Conservation (phyloP, 2,888 invertebrate species). For the Oasisia sp. region DNA sequence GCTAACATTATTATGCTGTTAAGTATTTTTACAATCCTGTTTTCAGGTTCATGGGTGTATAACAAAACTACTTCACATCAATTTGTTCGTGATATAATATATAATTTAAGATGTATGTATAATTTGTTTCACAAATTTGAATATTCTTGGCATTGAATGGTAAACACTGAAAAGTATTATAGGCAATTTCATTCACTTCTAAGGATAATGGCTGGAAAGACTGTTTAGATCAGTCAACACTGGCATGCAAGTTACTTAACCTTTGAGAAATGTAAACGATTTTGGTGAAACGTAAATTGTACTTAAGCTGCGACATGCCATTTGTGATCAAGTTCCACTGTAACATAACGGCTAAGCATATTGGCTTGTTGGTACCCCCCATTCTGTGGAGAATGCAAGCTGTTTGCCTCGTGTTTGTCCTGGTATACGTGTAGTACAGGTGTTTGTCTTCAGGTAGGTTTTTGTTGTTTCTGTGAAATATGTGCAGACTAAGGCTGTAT, state of each 20-base stretch:
- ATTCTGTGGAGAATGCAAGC: background rate
- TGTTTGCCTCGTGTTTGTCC: background rate
- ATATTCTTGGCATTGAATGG: too few species aligned
- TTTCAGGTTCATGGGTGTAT: too few species aligned
- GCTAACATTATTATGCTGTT: too few species aligned
- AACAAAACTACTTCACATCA: too few species aligned
- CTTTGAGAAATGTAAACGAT: background rate
- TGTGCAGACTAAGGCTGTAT: background rate
- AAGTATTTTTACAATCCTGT: too few species aligned
- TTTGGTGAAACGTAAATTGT: background rate
- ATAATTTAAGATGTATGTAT: too few species aligned
- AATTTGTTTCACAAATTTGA: too few species aligned
- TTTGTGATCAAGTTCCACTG: background rate
- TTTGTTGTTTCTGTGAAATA: background rate
- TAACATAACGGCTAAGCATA: background rate
- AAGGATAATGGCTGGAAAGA: background rate
- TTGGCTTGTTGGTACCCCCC: background rate
- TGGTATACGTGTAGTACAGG: background rate
- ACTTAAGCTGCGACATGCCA: background rate
- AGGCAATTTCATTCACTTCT: background rate
- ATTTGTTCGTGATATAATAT: too few species aligned
- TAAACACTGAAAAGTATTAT: background rate
- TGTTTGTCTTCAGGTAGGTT: conserved; percentile 8
- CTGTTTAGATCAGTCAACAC: background rate
- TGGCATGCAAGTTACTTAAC: background rate